Conservation (phyloP, 2,113 vertebrate genomes). For the Hippocampus barbouri region DNA sequence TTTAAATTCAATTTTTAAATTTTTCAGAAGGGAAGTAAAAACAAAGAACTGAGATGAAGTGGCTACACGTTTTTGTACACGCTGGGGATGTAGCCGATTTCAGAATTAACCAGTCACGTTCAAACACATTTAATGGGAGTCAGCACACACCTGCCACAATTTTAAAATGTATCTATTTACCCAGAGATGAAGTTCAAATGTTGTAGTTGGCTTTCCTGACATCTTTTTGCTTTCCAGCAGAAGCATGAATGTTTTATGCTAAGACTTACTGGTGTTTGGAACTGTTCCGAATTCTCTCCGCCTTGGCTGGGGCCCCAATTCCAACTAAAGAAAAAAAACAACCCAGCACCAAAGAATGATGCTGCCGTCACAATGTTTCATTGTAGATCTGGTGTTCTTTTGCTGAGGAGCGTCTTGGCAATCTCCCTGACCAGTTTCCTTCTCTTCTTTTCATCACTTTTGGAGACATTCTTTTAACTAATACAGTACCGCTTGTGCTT, state of each 20-base stretch:
- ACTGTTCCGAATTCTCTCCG: neutral
- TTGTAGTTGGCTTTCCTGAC: neutral
- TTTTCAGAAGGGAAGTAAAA: neutral
- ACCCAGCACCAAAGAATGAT: neutral
- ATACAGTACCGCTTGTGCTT: neutral
- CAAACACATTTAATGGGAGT: neutral
- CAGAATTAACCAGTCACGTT: neutral
- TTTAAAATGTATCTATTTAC: neutral
- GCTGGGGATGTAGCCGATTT: neutral
- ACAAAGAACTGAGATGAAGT: neutral
- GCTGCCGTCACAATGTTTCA: neutral
- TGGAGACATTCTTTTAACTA: neutral
- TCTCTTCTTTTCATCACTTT: neutral
- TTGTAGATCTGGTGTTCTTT: neutral
- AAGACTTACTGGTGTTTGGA: neutral
- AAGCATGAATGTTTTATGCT: neutral
- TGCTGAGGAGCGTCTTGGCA: neutral
- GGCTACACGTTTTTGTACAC: neutral
- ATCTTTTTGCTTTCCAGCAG: neutral
- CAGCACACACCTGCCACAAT: neutral
- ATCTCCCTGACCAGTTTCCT: neutral
- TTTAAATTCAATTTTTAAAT: no score
- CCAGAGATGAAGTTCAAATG: neutral
- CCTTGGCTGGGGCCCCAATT: neutral
- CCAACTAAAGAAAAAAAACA: neutral